These are phyloP conservation scores for Microplitis deprimator DNA, from an alignment of 2,888 invertebrate species.

Conservation along the genomic window DNA sequence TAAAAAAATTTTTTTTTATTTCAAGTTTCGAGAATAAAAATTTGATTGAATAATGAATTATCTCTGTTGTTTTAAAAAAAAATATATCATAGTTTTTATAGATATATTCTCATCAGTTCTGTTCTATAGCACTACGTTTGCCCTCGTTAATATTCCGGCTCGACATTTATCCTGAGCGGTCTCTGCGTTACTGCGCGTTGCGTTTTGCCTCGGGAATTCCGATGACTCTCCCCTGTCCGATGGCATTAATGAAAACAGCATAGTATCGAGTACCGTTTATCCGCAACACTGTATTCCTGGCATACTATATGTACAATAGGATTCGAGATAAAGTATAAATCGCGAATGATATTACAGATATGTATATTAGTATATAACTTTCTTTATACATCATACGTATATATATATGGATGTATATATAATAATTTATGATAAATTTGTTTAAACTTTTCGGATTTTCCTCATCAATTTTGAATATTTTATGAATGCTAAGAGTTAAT, in stretches of 20 bases:
- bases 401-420: too few species aligned
- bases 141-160: slow-evolving; percentile 56
- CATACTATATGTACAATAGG: background rate
- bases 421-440: too few species aligned
- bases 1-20: too few species aligned
- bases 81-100: background rate
- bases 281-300: slow-evolving; percentile 36
- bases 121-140: slow-evolving; percentile 10
- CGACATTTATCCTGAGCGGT: slow-evolving; percentile 53
- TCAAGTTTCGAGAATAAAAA: too few species aligned
- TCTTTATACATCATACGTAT: too few species aligned
- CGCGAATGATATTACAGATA: background rate
- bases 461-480: too few species aligned
- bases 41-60: background rate
- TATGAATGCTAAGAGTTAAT: too few species aligned
- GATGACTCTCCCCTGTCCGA: slow-evolving; percentile 48
- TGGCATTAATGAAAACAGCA: slow-evolving; percentile 55
- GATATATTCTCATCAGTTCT: background rate
- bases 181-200: slow-evolving; percentile 45
- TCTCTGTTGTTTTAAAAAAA: background rate
- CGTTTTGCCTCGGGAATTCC: slow-evolving; percentile 52
- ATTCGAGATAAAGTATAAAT: background rate
- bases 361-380: background rate
- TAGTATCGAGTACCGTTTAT: slow-evolving; percentile 54
- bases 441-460: too few species aligned